Evolutionary conservation across 2,797 vertebrate genomes (phyloP), one percentile per base, ranked within the genome.

Genomic region (Catamblyrhynchus diadema): DNA sequence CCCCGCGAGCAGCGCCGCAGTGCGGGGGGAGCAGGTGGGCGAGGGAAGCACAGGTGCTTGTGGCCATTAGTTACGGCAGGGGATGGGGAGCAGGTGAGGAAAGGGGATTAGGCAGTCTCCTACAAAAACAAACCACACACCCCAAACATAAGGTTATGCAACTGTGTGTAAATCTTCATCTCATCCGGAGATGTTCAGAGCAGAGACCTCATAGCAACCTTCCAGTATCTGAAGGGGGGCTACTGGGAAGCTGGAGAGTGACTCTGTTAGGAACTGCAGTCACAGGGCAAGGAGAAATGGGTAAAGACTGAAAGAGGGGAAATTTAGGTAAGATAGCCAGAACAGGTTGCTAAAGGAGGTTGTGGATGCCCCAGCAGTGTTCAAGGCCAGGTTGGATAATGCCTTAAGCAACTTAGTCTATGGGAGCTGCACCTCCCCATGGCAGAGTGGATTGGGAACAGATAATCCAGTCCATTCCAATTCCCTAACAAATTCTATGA

Each of bases 1-100:
- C 5, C 14, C 30, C 6, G 3, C 6, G 10, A 33, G 33, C 22
- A 35, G 65, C 25, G 25, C 27, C 4, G 4, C 12, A 10, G 22
- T 0, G 37, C 14, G 6, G 2, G 4, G 14, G 0, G 35, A 19
- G 54, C 20, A 2, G 33, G 27, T 3, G 64, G 18, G 35, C 0
- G 4, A 30, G 18, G 17, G 25, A 11, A 10, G 61, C 8, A 1
- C 3, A 8, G 16, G 20, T 11, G 75, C 0, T 1, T 3, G 30
- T 3, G 82, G 71, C 41, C 64, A 1, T 18, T 18, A 2, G 4
- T n/a, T 19, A 12, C 45, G 3, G 64, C 24, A 4, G 61, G 56
- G 21, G 5, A 12, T 2, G 42, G 32, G 59, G 21, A 57, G 39
- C 67, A 15, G 35, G 22, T 7, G 61, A 25, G 37, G 3, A 39